Conservation (phyloP, 2,888 invertebrate species). For the Teinopalpus imperialis region DNA sequence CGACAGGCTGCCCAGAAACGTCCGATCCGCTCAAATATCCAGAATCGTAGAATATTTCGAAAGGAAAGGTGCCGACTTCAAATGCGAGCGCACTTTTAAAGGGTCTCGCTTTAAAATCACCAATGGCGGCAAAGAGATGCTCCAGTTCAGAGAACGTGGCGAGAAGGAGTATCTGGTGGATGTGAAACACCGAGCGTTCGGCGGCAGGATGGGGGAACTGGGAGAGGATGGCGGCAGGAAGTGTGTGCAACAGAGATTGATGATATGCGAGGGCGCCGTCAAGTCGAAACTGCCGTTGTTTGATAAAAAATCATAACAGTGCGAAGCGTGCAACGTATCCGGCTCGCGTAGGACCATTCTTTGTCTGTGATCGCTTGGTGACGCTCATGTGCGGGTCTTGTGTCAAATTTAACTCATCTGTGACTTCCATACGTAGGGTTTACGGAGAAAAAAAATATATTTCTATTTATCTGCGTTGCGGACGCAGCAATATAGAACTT, state of each 20-base stretch:
- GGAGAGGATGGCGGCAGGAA: slow-evolving; percentile 48
- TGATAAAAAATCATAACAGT: slow-evolving; percentile 82
- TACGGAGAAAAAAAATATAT: slow-evolving; percentile 10
- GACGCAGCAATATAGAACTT: neutral
- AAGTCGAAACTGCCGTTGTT: slow-evolving; percentile 92
- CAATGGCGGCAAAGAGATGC: slow-evolving; percentile 37
- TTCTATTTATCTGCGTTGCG: slow-evolving; percentile 2
- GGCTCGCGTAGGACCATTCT: neutral
- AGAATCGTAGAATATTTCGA: slow-evolving; percentile 95
- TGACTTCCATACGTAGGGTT: slow-evolving; percentile 15
- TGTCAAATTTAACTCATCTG: slow-evolving; percentile 11
- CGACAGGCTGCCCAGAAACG: slow-evolving; percentile 82
- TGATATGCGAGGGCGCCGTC: slow-evolving; percentile 93
- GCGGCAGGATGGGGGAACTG: slow-evolving; percentile 36
- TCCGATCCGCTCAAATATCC: slow-evolving; percentile 87
- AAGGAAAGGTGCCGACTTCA: slow-evolving; percentile 84
- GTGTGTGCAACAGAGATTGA: slow-evolving; percentile 84
- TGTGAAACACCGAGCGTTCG: slow-evolving; percentile 40
- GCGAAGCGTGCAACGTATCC: slow-evolving; percentile 19
- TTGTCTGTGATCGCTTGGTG: neutral
- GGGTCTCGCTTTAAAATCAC: slow-evolving; percentile 41
- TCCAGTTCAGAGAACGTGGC: slow-evolving; percentile 32
- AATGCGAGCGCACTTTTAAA: slow-evolving; percentile 66
- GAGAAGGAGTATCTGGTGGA: slow-evolving; percentile 47
- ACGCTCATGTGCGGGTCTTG: neutral